A percentile compares a stretch with the other conserved stretches of the same genome.
Conservation (phyloP, 2,797 vertebrate species). For the Cetoscarus ocellatus region DNA sequence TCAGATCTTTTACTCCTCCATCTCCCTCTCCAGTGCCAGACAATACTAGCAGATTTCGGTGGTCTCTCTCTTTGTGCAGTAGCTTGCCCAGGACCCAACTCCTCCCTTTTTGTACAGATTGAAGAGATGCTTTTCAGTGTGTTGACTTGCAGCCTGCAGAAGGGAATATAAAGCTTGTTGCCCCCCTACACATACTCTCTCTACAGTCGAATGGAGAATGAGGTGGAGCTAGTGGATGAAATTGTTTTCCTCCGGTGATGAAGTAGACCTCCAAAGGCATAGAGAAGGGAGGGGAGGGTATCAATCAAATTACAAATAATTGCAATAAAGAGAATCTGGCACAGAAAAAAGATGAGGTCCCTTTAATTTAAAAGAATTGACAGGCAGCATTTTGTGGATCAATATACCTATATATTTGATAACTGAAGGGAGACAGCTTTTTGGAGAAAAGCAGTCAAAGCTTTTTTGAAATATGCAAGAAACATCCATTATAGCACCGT, state of each 20-base stretch:
- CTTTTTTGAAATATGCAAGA: constrained; percentile 19
- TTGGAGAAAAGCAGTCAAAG: neutral
- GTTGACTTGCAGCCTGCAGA: constrained; percentile 84
- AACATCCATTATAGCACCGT: constrained; percentile 2
- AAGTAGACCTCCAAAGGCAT: constrained; percentile 74
- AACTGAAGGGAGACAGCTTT: constrained; percentile 3
- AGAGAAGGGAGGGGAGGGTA: constrained; percentile 57
- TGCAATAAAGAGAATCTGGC: constrained; percentile 37
- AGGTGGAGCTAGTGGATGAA: constrained; percentile 82
- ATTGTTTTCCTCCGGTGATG: constrained; percentile 79
- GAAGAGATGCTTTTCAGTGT: constrained; percentile 75
- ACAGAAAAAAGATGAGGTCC: constrained; percentile 3
- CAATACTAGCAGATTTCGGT: constrained; percentile 80
- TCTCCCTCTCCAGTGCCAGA: constrained; percentile 74
- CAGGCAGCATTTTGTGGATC: constrained; percentile 40
- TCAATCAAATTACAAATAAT: constrained; percentile 64
- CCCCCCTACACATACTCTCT: constrained; percentile 67
- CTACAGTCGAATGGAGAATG: constrained; percentile 77
- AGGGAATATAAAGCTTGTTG: constrained; percentile 76
- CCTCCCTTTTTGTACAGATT: constrained; percentile 78
- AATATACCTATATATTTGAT: constrained; percentile 55
- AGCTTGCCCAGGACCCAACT: constrained; percentile 73
- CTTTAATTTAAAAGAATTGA: constrained; percentile 33
- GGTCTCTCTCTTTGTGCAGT: constrained; percentile 73
- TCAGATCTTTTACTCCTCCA: constrained; percentile 77